Conservation (phyloP, 2,113 vertebrate genomes). For the Ia io region DNA sequence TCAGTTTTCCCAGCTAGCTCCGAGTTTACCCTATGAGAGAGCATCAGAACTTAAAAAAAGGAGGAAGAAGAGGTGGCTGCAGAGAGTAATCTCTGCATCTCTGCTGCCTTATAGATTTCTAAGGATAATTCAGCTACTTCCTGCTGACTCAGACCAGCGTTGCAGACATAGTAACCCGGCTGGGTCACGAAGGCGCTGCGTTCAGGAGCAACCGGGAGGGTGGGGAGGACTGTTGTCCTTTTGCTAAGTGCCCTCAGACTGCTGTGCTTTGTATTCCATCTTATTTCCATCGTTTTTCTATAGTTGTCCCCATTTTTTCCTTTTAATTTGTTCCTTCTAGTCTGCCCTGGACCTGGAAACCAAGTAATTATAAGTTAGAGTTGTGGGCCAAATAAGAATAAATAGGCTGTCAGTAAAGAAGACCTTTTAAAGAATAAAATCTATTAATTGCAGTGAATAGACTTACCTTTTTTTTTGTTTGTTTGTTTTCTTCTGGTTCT, state of each 20-base stretch:
- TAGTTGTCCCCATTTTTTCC: not conserved
- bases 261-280: not conserved
- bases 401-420: not conserved
- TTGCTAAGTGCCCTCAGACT: not conserved
- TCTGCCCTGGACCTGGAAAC: not conserved
- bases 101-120: not conserved
- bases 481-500: not conserved
- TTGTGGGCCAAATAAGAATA: not conserved
- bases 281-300: not conserved
- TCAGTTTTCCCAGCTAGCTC: not conserved
- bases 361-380: not conserved
- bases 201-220: not conserved
- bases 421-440: not conserved
- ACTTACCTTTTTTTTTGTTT: not conserved
- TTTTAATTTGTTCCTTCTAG: not conserved
- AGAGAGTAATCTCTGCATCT: not conserved
- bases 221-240: not conserved
- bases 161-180: not conserved
- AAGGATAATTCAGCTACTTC: not conserved
- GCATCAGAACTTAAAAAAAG: not conserved
- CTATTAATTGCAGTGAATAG: not conserved
- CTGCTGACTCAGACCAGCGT: too few relatives aligned
- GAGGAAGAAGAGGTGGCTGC: not conserved
- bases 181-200: fast-evolving
- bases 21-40: not conserved